Conservation (phyloP, 2,113 vertebrate genomes). For the Ursus arctos region DNA sequence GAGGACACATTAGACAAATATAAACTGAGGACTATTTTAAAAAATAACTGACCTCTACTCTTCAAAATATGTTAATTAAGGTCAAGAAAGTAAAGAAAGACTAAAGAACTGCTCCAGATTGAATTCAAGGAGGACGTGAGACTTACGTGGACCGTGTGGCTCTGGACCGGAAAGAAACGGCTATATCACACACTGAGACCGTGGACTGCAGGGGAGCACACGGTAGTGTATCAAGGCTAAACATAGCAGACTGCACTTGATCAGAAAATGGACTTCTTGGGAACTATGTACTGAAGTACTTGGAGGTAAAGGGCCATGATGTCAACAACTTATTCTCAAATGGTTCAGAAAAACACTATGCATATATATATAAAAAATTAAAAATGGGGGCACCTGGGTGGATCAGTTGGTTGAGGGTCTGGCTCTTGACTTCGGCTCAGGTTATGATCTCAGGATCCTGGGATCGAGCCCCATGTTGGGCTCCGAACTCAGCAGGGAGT, state of each 20-base stretch:
- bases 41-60: neutral
- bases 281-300: neutral
- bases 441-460: neutral
- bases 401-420: neutral
- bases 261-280: neutral
- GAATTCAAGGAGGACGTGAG: neutral
- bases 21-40: neutral
- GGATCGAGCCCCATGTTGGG: neutral
- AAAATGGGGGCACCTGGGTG: neutral
- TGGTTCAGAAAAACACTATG: neutral
- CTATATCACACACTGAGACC: neutral
- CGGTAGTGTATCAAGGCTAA: neutral
- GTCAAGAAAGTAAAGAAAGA: neutral
- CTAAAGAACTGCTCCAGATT: neutral
- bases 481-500: neutral
- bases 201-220: neutral
- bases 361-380: neutral
- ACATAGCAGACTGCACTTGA: neutral
- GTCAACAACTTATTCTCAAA: neutral
- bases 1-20: neutral
- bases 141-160: neutral
- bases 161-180: neutral
- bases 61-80: neutral
- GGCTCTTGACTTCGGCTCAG: neutral
- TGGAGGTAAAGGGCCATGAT: neutral